phyloP scores from a whole-genome alignment of 2,888 invertebrate species.

The Rotaria sp. region DNA sequence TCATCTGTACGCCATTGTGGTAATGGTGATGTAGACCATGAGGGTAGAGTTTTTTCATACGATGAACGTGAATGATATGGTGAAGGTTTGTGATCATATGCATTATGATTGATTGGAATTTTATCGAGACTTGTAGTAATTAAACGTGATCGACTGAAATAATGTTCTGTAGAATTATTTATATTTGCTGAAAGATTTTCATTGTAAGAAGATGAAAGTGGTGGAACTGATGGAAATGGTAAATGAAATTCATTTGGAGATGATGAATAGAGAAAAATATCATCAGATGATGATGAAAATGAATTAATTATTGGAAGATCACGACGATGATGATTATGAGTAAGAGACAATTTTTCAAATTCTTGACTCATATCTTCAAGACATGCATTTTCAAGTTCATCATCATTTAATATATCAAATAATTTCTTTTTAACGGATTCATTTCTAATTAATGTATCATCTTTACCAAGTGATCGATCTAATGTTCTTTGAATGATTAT shows the following conservation, averaged over 20 bases:
- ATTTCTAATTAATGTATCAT: not conserved
- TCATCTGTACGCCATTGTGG: constrained; percentile 23
- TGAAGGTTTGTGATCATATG: not conserved
- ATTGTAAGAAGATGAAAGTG: not conserved
- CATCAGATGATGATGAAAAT: not conserved
- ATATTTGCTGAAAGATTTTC: not conserved
- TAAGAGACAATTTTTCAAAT: not conserved
- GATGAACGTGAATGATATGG: not conserved
- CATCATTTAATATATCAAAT: constrained; percentile 24
- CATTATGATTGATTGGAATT: not conserved
- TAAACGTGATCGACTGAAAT: not conserved
- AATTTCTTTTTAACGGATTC: constrained; percentile 6
- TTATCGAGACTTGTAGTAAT: constrained; percentile 1
- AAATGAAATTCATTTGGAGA: not conserved
- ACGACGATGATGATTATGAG: not conserved
- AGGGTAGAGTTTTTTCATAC: not conserved
- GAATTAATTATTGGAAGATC: not conserved
- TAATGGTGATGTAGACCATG: constrained; percentile 11
- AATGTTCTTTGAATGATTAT: not conserved
- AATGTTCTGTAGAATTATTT: not conserved
- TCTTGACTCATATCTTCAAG: constrained; percentile 9
- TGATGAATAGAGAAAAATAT: not conserved
- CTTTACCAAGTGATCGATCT: not conserved
- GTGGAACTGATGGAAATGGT: not conserved
- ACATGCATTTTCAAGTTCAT: constrained; percentile 30